Conservation (phyloP, 2,797 vertebrate genomes). For the Sitta carolinensis region DNA sequence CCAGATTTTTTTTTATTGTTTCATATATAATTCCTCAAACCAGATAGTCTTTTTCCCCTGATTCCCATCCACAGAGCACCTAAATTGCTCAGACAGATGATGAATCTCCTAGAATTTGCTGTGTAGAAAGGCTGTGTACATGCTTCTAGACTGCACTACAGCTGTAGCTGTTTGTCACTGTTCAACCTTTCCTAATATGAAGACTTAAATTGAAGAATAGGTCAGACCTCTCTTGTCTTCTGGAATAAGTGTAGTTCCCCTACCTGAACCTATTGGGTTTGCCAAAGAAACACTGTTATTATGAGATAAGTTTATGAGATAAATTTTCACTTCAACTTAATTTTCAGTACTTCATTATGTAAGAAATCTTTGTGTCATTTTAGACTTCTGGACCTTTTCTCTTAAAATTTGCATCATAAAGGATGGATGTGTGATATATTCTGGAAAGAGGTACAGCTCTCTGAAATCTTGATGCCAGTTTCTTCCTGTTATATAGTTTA, state of each 20-base stretch:
- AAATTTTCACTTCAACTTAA: not conserved
- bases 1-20: not conserved
- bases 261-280: not conserved
- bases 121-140: not conserved
- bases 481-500: not conserved
- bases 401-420: not conserved
- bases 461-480: not conserved
- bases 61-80: not conserved
- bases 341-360: not conserved
- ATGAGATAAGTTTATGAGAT: not conserved
- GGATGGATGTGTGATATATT: not conserved
- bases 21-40: not conserved
- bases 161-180: not conserved
- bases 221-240: not conserved
- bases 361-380: not conserved
- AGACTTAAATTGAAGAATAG: not conserved
- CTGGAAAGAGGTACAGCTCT: not conserved
- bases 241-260: not conserved
- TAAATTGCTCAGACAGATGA: not conserved
- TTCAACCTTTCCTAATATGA: not conserved
- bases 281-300: not conserved
- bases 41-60: rapidly evolving
- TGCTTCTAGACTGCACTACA: not conserved
- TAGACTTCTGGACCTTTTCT: not conserved
- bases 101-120: not conserved